Percentiles rank a stretch among this genome's conserved stretches.
phyloP scores from a whole-genome alignment of 2,113 vertebrate genomes.

The Tiliqua scincoides region DNA sequence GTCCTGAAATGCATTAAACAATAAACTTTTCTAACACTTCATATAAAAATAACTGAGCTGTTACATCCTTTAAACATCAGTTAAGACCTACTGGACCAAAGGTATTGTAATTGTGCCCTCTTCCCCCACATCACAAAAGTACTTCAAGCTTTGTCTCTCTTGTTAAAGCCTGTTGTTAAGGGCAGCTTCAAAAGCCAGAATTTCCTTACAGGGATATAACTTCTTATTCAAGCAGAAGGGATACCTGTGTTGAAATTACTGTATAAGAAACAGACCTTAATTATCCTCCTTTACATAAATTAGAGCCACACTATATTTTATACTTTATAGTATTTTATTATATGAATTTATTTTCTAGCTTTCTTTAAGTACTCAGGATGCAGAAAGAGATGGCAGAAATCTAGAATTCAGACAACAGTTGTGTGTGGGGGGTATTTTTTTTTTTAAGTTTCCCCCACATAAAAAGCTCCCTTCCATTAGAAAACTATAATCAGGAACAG shows the following conservation, averaged over 20 bases:
- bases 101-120: constrained; percentile 32
- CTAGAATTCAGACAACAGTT: not conserved
- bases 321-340: not conserved
- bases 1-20: constrained; percentile 55
- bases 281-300: not conserved
- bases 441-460: not conserved
- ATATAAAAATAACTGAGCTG: constrained; percentile 58
- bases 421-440: not conserved
- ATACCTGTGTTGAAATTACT: not conserved
- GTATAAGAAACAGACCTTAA: not conserved
- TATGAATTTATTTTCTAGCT: no score
- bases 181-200: not conserved
- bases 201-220: not conserved
- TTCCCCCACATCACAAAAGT: not conserved
- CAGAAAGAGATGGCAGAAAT: not conserved
- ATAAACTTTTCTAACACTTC: constrained; percentile 46
- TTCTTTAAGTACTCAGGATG: no score
- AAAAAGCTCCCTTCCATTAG: not conserved
- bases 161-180: not conserved
- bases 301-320: not conserved
- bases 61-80: constrained; percentile 31
- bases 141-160: constrained; percentile 38
- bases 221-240: not conserved
- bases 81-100: constrained; percentile 56
- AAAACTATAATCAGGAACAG: not conserved